Percentiles rank a stretch among this genome's conserved stretches.
Evolutionary conservation across 2,888 invertebrate species (phyloP).

Genomic region (Drosophila mimetica): DNA sequence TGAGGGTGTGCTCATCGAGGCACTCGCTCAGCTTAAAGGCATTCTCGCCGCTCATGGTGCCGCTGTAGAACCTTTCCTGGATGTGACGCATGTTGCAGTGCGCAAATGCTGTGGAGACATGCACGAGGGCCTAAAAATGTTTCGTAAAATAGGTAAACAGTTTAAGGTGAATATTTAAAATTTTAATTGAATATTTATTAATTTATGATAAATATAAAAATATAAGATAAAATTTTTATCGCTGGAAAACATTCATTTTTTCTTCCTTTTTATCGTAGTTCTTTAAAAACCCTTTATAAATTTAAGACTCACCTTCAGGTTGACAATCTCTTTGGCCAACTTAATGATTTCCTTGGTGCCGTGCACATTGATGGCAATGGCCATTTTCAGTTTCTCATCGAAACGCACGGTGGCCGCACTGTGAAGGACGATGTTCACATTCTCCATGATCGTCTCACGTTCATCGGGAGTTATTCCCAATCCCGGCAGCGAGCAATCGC

Average conservation of each 20-base stretch:
- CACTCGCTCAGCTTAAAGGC: conserved; percentile 83
- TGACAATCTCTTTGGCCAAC: conserved; percentile 87
- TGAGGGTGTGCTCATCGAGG: conserved; percentile 84
- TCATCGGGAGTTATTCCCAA: conserved; percentile 83
- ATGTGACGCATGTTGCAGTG: conserved; percentile 86
- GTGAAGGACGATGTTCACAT: conserved; percentile 90
- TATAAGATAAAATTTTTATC: no score
- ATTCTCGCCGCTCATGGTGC: conserved; percentile 83
- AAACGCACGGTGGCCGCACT: conserved; percentile 95
- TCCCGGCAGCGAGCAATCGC: conserved; percentile 83
- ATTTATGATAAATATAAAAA: no score
- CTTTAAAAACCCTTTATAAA: not conserved
- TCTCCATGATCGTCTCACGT: conserved; percentile 82
- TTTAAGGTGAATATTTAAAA: not conserved
- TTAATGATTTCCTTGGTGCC: conserved; percentile 88
- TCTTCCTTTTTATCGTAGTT: not conserved
- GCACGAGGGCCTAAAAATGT: conserved; percentile 85
- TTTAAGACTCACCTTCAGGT: conserved; percentile 85
- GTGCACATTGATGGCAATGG: conserved; percentile 89
- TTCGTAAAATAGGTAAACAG: not conserved
- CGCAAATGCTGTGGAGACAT: conserved; percentile 90
- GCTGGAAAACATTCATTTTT: no score
- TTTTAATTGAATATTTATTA: not conserved
- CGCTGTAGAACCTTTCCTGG: conserved; percentile 84
- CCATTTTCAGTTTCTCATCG: conserved; percentile 89